Evolutionary conservation across 2,113 vertebrate genomes (phyloP), one percentile per base, ranked within the genome.

Genomic region (Lampris incognitus): DNA sequence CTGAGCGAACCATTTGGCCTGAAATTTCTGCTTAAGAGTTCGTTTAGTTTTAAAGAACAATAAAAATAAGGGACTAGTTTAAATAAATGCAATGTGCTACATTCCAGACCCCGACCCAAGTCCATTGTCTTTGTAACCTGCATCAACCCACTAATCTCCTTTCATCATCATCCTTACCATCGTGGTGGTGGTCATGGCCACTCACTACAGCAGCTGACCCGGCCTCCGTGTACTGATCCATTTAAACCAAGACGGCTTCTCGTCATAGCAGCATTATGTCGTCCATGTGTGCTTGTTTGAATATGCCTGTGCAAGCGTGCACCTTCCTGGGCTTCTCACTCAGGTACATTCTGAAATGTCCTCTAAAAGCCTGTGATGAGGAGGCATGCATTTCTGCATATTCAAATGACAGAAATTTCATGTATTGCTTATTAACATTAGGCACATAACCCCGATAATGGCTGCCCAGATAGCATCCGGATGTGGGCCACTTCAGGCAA

Each of bases 121-220:
- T 1, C 51, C 40, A 3, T 38, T 63, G 83, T 50, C 83, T 81
- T 40, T 72, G 54, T 78, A 81, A 83, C 60, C 72, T 69, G 46
- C 78, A 82, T 85, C 76, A 78, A 46, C 56, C 24, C 56, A 85
- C 81, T 91, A 90, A 90, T 79, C 85, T 56, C 59, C 71, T 77
- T 72, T 81, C 75, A 72, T 74, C 74, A 69, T 61, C 74, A 69
- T 72, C 72, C 50, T 79, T 65, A 51, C 49, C 62, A 62, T 81
- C 82, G 51, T 64, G 0, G 24, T 72, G 67, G 70, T 65, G 75
- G 55, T 60, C 71, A 62, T 70, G 50, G 48, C 79, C 64, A 11
- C 13, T 11, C 13, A 8, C 13, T 10, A 52, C 50, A 10, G 9
- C 75, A 71, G 72, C 55, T 62, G 74, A 36, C 55, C 55, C 6